A percentile compares a stretch with the other conserved stretches of the same genome.
phyloP scores from a whole-genome alignment of 2,888 invertebrate species.

The Theretra japonica region DNA sequence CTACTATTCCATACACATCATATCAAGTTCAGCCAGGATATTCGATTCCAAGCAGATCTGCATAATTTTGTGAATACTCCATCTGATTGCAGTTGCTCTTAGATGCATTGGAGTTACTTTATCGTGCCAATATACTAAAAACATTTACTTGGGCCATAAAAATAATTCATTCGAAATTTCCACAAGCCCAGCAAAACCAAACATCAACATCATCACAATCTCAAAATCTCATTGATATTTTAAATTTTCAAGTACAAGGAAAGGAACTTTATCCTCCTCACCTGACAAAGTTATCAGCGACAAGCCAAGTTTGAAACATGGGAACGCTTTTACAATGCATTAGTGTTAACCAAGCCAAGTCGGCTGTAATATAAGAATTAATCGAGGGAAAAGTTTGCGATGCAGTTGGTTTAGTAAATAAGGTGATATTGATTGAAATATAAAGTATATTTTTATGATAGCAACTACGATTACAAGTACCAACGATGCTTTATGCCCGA shows the following conservation, averaged over 20 bases:
- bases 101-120: no score
- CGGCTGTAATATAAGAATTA: slow-evolving; percentile 49
- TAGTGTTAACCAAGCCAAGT: slow-evolving; percentile 27
- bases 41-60: no score
- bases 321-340: slow-evolving; percentile 57
- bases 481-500: no score
- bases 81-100: no score
- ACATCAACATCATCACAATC: neutral
- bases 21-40: no score
- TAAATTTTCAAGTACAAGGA: slow-evolving; percentile 45
- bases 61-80: no score
- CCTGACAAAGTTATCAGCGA: slow-evolving; percentile 52
- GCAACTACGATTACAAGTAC: no score
- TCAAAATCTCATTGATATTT: slow-evolving; percentile 23
- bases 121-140: no score
- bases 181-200: neutral
- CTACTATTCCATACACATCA: no score
- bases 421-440: neutral
- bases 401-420: neutral
- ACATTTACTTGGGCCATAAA: no score
- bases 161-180: no score
- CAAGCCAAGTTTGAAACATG: slow-evolving; percentile 59
- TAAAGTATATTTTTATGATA: no score
- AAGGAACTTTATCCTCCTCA: slow-evolving; percentile 40
- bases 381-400: slow-evolving; percentile 37